These are phyloP conservation scores for Sus cebifrons DNA, from an alignment of 2,797 vertebrate genomes.

Conservation along the genomic window DNA sequence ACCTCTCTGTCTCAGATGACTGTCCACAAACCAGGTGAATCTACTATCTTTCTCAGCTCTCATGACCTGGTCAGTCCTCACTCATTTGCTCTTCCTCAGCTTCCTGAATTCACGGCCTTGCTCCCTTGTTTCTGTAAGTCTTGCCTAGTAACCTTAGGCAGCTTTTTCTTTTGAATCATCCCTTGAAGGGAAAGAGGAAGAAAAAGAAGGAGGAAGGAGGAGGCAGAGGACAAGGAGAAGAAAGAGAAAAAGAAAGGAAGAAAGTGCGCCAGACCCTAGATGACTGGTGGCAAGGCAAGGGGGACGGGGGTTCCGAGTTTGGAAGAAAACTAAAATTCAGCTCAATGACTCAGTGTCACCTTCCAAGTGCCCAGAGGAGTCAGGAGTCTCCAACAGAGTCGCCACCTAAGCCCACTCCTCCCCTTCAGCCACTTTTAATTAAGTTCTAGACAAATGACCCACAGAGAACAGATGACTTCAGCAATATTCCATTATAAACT, in stretches of 20 bases:
- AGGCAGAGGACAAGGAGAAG: neutral
- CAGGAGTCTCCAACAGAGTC: neutral
- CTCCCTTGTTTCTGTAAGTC: neutral
- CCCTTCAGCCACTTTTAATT: neutral
- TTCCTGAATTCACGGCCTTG: conserved; percentile 12
- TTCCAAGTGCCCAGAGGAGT: neutral
- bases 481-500: neutral
- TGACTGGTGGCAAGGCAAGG: neutral
- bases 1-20: neutral
- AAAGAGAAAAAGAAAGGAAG: neutral
- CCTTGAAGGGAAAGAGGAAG: conserved; percentile 45
- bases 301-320: neutral
- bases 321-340: conserved; percentile 24
- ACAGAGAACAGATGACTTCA: neutral
- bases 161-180: neutral
- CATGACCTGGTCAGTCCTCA: neutral
- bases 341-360: neutral
- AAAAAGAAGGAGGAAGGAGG: neutral
- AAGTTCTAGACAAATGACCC: neutral
- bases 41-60: neutral
- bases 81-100: neutral
- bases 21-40: neutral
- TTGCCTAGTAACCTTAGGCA: neutral
- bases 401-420: neutral
- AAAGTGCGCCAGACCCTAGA: neutral